Percentiles rank a stretch among this genome's conserved stretches.
phyloP scores from a whole-genome alignment of 2,113 vertebrate species.

The Coreoperca whiteheadi region DNA sequence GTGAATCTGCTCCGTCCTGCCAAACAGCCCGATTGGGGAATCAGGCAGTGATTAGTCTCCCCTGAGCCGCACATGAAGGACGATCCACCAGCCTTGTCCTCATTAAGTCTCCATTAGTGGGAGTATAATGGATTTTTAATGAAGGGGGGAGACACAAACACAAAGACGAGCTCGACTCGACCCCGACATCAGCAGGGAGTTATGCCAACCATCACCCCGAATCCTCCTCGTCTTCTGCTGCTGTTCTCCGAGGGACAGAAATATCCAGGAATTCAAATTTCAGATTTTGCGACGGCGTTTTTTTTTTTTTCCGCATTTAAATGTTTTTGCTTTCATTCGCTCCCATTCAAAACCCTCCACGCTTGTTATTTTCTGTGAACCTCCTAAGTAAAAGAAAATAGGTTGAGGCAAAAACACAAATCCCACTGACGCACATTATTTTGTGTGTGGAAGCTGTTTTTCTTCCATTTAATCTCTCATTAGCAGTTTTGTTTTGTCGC shows the following conservation, averaged over 20 bases:
- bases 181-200: constrained; percentile 47
- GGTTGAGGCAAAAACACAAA: neutral
- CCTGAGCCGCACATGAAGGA: constrained; percentile 68
- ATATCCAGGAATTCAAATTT: neutral
- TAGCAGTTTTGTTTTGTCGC: constrained; percentile 35
- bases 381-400: neutral
- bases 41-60: constrained; percentile 62
- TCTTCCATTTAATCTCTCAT: constrained; percentile 43
- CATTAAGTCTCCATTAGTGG: constrained; percentile 73
- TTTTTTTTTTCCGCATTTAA: neutral
- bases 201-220: constrained; percentile 19
- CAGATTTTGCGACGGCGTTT: neutral
- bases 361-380: neutral
- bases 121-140: constrained; percentile 77
- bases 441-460: neutral
- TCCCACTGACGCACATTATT: neutral
- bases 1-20: constrained; percentile 12
- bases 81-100: constrained; percentile 65
- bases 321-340: neutral
- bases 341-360: neutral
- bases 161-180: constrained; percentile 53
- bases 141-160: constrained; percentile 64
- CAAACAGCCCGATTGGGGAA: constrained; percentile 23
- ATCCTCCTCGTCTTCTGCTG: neutral
- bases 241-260: neutral